Percentiles rank a stretch among this genome's conserved stretches.
Conservation (phyloP, 2,797 vertebrate species). For the Dermochelys coriacea region DNA sequence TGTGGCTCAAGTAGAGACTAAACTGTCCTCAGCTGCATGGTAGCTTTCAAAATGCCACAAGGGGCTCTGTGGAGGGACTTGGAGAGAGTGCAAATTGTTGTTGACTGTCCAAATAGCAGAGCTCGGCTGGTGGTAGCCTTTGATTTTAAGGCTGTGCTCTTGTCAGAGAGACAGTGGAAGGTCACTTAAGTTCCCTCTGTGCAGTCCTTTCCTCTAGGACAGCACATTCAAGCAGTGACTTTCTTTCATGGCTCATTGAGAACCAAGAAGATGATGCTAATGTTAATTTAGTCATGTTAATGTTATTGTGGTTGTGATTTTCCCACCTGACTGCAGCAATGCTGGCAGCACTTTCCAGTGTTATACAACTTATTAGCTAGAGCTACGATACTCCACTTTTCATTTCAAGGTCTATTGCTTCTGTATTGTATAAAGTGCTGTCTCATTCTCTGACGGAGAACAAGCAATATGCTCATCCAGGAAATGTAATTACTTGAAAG, state of each 20-base stretch:
- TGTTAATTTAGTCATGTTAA: not conserved
- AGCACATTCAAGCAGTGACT: not conserved
- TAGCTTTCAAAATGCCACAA: not conserved
- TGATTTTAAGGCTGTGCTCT: not conserved
- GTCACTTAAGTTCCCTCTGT: not conserved
- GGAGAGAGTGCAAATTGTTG: not conserved
- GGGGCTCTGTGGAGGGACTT: not conserved
- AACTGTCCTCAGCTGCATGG: not conserved
- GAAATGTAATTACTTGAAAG: not conserved
- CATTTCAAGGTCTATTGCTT: not conserved
- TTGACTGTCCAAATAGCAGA: not conserved
- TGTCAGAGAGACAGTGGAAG: not conserved
- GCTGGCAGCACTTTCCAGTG: not conserved
- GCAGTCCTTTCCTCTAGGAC: not conserved
- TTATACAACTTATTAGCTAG: not conserved
- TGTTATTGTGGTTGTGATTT: not conserved
- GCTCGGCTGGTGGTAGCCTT: not conserved
- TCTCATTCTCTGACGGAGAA: not conserved
- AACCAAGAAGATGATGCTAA: not conserved
- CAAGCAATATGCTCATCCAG: not conserved
- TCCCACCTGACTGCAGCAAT: not conserved
- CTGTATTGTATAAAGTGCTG: accelerated
- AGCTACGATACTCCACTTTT: accelerated
- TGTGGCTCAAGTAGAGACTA: not conserved
- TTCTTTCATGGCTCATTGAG: not conserved